Evolutionary conservation across 2,113 vertebrate genomes (phyloP), one percentile per base, ranked within the genome.

Genomic region (Python bivittatus): DNA sequence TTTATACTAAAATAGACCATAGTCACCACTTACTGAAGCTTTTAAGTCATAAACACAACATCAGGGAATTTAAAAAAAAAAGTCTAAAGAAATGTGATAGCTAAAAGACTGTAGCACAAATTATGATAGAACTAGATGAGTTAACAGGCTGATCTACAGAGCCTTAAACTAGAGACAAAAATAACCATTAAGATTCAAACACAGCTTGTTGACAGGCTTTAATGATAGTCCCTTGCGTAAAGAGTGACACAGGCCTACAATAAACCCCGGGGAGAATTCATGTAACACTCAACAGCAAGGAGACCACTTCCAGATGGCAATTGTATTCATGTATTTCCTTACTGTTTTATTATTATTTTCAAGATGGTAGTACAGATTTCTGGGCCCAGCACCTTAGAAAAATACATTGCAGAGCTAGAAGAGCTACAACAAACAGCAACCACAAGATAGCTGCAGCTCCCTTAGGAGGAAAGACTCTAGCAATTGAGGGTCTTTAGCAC

Each of bases 171-270:
- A 0, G 94, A 95, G 93, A 91, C 92, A 96, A 88, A 95, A 97
- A 95, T 93, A 94, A 95, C 93, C 95, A 94, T 94, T 92, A 91
- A 79, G 17, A 38, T 85, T 94, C 93, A 89, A 93, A 90, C 91
- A 95, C 88, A 7, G 83, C 94, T 93, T 83, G 90, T 88, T 96
- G 96, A 95, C 95, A 97, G 91, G 91, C 87, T 94, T 96, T 95
- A 95, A 92, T 91, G 86, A 64, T 79, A 20, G 94, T 86, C 61
- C 17, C 93, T 90, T 93, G 88, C 94, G 92, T 94, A 93, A 86
- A 17, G 17, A 95, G 60, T 58, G 95, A 89, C 94, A 88, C 72
- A 1, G 84, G 93, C 88, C 95, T 92, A 64, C 54, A 95, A 86
- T 52, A 1, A 88, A 89, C 93, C 95, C 91, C 84, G 4, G 88